Evolutionary conservation across 2,888 invertebrate species (phyloP).

Genomic region (Incurvaria masculella): DNA sequence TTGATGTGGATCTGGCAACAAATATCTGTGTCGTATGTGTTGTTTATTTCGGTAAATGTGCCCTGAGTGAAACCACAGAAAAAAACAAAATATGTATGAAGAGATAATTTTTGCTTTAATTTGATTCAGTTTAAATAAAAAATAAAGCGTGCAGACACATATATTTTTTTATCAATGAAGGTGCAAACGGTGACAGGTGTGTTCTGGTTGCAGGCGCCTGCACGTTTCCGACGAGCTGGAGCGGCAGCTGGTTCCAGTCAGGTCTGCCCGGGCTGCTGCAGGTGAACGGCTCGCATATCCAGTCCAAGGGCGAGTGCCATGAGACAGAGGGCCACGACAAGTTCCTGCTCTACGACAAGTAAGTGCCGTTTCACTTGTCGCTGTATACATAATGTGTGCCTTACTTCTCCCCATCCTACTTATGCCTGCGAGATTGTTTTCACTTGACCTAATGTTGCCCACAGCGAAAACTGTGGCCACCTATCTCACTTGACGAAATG

Average conservation of each 20-base stretch:
- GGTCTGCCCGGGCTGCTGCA: slow-evolving; percentile 58
- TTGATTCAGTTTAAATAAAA: not conserved
- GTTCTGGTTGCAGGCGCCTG: slow-evolving; percentile 59
- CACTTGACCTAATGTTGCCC: too few species aligned
- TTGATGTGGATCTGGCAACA: not conserved
- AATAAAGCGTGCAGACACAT: too few species aligned
- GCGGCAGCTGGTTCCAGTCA: slow-evolving; percentile 72
- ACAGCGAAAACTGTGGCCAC: too few species aligned
- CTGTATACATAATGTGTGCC: too few species aligned
- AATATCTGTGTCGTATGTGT: not conserved
- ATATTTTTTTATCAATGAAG: not conserved
- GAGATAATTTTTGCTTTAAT: too few species aligned
- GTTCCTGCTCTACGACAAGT: slow-evolving; percentile 64
- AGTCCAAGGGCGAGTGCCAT: slow-evolving; percentile 65
- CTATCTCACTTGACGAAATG: too few species aligned
- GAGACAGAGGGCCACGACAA: slow-evolving; percentile 62
- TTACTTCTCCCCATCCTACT: too few species aligned
- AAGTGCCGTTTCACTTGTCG: slow-evolving; percentile 16
- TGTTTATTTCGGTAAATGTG: too few species aligned
- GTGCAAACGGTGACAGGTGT: not conserved
- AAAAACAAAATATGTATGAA: not conserved
- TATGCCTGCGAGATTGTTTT: too few species aligned
- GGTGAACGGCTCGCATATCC: slow-evolving; percentile 63
- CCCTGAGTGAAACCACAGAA: too few species aligned
- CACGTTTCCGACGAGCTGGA: slow-evolving; percentile 66